Evolutionary conservation across 2,797 vertebrate species (phyloP), one percentile per base, ranked within the genome.

Genomic region (Ammospiza maritima): DNA sequence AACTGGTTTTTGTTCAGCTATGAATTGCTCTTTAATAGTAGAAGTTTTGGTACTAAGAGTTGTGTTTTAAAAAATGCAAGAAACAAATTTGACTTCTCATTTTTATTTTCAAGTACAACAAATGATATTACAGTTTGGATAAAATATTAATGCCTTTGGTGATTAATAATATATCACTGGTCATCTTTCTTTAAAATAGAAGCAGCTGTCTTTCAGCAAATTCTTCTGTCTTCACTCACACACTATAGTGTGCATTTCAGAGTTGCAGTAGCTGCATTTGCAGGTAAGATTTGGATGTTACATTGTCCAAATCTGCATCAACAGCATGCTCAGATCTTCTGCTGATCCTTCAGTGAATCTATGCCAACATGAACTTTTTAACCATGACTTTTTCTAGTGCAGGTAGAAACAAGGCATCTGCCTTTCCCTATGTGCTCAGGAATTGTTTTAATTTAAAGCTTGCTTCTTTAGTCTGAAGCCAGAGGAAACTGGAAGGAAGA

Each of bases 401-500:
- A 48, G 62, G 54, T 70, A 69, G 70, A 86, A 48, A 44, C 0
- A 1, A 8, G 30, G 36, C 76, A 85, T 76, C 83, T 86, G 58
- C 60, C 64, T 85, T 69, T 79, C 64, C 53, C 71, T 54, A 0
- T 8, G 74, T 29, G 27, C 71, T 89, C 47, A 3, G 25, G n/a
- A 50, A 13, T 76, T 4, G 8, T 89, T 75, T 87, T 96, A 78
- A 47, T 90, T 87, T 74, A 87, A 81, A 85, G 44, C 77, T 89
- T 72, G 42, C 84, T 87, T 4, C 93, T 82, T 94, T 84, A 26
- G 42, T 87, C 53, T 80, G 81, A 85, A 96, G 84, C 88, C 80
- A 44, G 93, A 80, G 88, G 86, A 91, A 74, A 69, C 54, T 50
- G 79, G 84, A 90, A 92, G 84, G 69, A 90, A 77, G 86, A 51